Conservation (phyloP, 1,140 invertebrate genomes). For the Saccostrea cuccullata region DNA sequence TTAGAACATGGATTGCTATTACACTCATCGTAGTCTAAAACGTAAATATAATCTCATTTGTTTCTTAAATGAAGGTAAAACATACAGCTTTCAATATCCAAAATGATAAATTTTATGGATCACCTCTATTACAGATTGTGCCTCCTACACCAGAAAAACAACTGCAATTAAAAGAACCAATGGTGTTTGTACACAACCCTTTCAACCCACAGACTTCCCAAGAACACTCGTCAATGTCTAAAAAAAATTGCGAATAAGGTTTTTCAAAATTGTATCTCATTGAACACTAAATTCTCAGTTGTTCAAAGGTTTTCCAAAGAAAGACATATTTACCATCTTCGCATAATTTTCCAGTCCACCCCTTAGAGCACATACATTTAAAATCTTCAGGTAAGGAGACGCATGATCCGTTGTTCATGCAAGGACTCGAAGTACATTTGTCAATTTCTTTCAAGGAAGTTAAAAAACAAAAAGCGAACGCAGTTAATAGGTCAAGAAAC, state of each 20-base stretch:
- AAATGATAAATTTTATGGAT: background rate
- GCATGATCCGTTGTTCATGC: background rate
- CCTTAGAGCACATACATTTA: background rate
- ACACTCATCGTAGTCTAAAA: background rate
- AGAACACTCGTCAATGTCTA: background rate
- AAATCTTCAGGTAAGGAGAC: background rate
- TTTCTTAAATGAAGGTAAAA: background rate
- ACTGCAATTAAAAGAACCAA: background rate
- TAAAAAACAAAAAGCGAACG: background rate
- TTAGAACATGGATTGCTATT: background rate
- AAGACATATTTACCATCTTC: background rate
- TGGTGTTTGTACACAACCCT: background rate
- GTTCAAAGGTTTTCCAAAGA: background rate
- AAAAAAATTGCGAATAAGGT: background rate
- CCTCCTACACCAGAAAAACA: background rate
- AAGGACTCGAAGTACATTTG: background rate
- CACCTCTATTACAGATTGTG: background rate
- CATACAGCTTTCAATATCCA: background rate
- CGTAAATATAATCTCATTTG: background rate
- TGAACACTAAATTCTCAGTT: too few relatives aligned
- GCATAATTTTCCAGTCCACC: background rate
- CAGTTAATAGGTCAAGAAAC: too few relatives aligned
- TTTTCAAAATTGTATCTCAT: background rate
- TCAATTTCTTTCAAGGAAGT: background rate
- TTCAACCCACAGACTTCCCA: background rate